Base-by-base conservation (phyloP, 2,888 invertebrate genomes). In the Enoplolaimus lenunculus region DNA sequence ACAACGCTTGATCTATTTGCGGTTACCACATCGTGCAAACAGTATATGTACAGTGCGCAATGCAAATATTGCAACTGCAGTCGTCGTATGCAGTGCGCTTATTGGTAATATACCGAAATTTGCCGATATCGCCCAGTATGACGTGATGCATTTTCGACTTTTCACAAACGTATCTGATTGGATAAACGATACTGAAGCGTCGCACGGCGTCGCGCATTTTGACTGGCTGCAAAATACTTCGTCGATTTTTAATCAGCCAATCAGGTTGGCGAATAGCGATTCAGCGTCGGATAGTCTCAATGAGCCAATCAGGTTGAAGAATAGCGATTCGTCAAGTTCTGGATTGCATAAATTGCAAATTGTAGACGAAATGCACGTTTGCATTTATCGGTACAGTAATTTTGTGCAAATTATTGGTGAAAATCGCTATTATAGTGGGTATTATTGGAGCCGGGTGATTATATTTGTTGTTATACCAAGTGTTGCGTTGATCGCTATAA, bases 391-490 rank as follows among this genome's bases (percentile, higher is more conserved):
- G 90, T 85, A 88, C 30, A 35, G 34, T 16, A 2, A 16, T 33
- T 62, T 79, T 1, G 73, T 80, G 16, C 60, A 70, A 30, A 28
- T 69, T 2, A 71, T 78, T 30, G 79, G 79, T 1, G 75, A 75
- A 73, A 87, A 90, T 80, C 83, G 88, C 2, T 94, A 91, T 83
- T 93, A 87, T 83, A 88, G 88, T 72, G 70, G 75, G 33, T 84
- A 83, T 74, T 84, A 86, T 83, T 86, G 88, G 78, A 92, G 92
- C 81, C 86, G 94, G 21, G 90, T 93, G 16, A 82, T 93, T 3
- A 91, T 91, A 82, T 91, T 94, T n/a, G 91, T 94, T 80, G 84
- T 91, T 74, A 85, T 91, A 71, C 94, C 94, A 0, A 93, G 93
- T 84, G 87, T 90, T 13, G 87, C 90, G 1, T 85, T 95, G 62